These are phyloP conservation scores for Stenotaenia linearis DNA, from an alignment of 2,888 invertebrate genomes.

Conservation along the genomic window DNA sequence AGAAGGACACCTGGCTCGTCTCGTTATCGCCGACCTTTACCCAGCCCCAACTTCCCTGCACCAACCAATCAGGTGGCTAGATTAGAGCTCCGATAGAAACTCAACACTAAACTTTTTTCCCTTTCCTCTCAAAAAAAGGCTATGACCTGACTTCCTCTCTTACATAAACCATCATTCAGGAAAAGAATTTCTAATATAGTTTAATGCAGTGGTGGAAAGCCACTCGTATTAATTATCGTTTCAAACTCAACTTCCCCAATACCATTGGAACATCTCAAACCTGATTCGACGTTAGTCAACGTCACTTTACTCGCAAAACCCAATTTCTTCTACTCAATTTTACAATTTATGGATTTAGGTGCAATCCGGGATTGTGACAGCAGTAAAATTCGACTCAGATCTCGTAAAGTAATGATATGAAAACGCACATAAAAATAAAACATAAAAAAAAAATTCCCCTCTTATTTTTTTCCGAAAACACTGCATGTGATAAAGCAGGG, in stretches of 20 bases:
- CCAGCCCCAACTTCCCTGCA: not conserved
- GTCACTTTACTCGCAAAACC: not conserved
- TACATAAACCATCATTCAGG: not conserved
- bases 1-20: constrained; percentile 19
- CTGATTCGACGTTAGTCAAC: not conserved
- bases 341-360: not conserved
- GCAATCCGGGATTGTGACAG: not conserved
- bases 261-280: not conserved
- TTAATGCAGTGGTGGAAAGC: not conserved
- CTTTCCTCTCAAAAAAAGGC: not conserved
- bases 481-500: not conserved
- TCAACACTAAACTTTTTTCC: constrained; percentile 5
- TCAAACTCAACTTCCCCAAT: not conserved
- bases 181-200: not conserved
- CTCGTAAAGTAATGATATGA: not conserved
- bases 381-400: not conserved
- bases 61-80: constrained; percentile 1
- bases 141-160: not conserved
- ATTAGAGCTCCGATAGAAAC: constrained; percentile 6
- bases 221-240: not conserved
- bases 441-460: not conserved
- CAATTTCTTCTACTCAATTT: not conserved
- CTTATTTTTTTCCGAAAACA: not conserved
- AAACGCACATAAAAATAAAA: not conserved
- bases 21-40: constrained; percentile 19